Conservation (phyloP, 1,140 invertebrate species). For the Diorhabda elongata region DNA sequence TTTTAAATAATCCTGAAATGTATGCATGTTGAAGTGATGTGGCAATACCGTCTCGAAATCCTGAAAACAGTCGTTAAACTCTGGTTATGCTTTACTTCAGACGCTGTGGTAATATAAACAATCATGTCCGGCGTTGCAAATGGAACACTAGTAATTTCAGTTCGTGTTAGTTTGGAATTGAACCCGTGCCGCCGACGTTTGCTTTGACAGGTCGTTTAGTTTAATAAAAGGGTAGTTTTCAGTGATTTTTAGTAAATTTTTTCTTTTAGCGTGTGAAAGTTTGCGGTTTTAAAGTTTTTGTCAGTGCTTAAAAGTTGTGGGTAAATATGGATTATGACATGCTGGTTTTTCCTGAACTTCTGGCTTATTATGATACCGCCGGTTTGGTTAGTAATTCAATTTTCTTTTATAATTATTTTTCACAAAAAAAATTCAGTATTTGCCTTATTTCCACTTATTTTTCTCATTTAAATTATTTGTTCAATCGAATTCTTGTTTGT, state of each 20-base stretch:
- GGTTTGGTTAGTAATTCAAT: conserved; percentile 34
- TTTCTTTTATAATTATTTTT: neutral
- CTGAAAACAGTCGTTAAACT: conserved; percentile 28
- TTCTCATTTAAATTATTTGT: too few relatives aligned
- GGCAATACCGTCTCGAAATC: conserved; percentile 25
- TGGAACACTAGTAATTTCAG: conserved; percentile 33
- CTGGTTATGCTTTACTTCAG: conserved; percentile 40
- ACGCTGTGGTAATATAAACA: conserved; percentile 45
- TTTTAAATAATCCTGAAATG: too few relatives aligned
- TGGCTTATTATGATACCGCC: conserved; percentile 43
- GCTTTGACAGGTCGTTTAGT: neutral
- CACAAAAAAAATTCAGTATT: neutral
- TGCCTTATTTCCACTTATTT: too few relatives aligned
- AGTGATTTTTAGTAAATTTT: conserved; percentile 9
- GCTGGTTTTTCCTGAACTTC: conserved; percentile 43
- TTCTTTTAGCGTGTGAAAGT: conserved; percentile 8
- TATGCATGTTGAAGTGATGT: neutral
- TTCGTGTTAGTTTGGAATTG: conserved; percentile 17
- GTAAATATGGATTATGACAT: conserved; percentile 45
- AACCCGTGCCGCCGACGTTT: neutral
- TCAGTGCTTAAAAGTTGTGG: conserved; percentile 11
- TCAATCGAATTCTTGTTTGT: too few relatives aligned
- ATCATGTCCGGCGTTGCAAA: conserved; percentile 37
- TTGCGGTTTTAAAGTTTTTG: conserved; percentile 8
- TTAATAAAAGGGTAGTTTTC: conserved; percentile 1